These are phyloP conservation scores for Spea bombifrons DNA, from an alignment of 2,113 vertebrate genomes.

Conservation along the genomic window DNA sequence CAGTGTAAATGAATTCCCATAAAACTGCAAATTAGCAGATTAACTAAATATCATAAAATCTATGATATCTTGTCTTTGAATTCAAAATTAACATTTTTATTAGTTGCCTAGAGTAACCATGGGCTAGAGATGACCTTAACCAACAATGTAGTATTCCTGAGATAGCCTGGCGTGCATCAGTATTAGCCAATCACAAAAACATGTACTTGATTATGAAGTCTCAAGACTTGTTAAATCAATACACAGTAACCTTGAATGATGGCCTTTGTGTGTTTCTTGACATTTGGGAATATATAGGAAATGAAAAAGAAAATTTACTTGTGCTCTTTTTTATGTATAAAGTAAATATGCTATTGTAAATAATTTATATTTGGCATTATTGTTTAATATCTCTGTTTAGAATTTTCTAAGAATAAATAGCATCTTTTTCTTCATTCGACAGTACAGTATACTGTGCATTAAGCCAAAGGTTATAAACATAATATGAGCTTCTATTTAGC, in stretches of 20 bases:
- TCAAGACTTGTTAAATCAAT: conserved; percentile 61
- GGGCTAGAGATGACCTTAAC: conserved; percentile 61
- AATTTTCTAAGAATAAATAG: neutral
- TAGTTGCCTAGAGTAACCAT: conserved; percentile 60
- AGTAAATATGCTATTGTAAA: conserved; percentile 23
- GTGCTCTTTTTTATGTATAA: conserved; percentile 19
- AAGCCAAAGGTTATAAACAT: no score
- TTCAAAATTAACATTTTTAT: conserved; percentile 64
- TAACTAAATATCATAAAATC: conserved; percentile 47
- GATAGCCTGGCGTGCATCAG: conserved; percentile 54
- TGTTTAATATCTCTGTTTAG: neutral
- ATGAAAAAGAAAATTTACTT: conserved; percentile 14
- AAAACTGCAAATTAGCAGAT: conserved; percentile 52
- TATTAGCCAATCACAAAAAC: conserved; percentile 62
- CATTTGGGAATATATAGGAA: conserved; percentile 42
- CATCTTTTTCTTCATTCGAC: neutral
- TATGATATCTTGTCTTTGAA: conserved; percentile 51
- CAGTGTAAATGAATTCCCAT: no score
- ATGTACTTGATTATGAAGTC: conserved; percentile 63
- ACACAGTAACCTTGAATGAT: conserved; percentile 57
- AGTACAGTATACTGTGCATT: conserved; percentile 1
- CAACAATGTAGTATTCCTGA: conserved; percentile 57
- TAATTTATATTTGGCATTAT: conserved; percentile 21
- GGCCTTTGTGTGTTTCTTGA: conserved; percentile 24
- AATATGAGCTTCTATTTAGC: no score